These are phyloP conservation scores for Dissostichus mawsoni DNA, from an alignment of 2,113 vertebrate species.

Conservation along the genomic window DNA sequence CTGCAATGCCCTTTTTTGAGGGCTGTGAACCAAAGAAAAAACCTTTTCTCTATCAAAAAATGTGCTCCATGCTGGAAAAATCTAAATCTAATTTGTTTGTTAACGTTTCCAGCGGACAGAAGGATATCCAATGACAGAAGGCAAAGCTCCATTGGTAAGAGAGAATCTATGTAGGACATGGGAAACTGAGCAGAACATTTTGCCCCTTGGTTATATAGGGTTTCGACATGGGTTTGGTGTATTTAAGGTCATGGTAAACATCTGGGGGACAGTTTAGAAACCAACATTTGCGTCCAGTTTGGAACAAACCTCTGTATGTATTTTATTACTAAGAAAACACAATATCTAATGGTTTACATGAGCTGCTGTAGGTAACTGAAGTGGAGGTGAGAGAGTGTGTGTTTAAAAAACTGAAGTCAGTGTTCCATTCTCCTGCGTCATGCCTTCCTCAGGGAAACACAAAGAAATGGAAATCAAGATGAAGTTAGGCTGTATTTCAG, in stretches of 20 bases:
- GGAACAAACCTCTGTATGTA: background rate
- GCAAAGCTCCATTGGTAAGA: slow-evolving; percentile 33
- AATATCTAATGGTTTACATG: slow-evolving; percentile 19
- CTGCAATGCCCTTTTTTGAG: background rate
- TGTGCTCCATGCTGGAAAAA: slow-evolving; percentile 19
- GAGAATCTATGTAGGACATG: slow-evolving; percentile 29
- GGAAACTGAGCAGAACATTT: slow-evolving; percentile 50
- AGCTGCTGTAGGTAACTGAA: slow-evolving; percentile 11
- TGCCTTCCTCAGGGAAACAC: slow-evolving; percentile 39
- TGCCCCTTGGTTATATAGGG: background rate
- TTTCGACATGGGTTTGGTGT: background rate
- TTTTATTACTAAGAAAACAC: slow-evolving; percentile 22
- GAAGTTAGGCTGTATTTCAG: slow-evolving; percentile 37
- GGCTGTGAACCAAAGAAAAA: background rate
- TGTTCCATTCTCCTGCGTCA: slow-evolving; percentile 43
- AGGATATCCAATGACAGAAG: slow-evolving; percentile 19
- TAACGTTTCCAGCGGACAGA: slow-evolving; percentile 42
- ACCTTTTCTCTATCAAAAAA: slow-evolving; percentile 19
- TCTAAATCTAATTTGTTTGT: slow-evolving; percentile 31
- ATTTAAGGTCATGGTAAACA: slow-evolving; percentile 2
- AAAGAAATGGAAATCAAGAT: slow-evolving; percentile 46
- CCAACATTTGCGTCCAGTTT: background rate
- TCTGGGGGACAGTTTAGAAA: background rate
- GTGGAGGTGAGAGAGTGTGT: background rate
- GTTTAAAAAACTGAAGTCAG: background rate